Evolutionary conservation across 2,113 vertebrate genomes (phyloP), one percentile per base, ranked within the genome.

Genomic region (Archilochus colubris): DNA sequence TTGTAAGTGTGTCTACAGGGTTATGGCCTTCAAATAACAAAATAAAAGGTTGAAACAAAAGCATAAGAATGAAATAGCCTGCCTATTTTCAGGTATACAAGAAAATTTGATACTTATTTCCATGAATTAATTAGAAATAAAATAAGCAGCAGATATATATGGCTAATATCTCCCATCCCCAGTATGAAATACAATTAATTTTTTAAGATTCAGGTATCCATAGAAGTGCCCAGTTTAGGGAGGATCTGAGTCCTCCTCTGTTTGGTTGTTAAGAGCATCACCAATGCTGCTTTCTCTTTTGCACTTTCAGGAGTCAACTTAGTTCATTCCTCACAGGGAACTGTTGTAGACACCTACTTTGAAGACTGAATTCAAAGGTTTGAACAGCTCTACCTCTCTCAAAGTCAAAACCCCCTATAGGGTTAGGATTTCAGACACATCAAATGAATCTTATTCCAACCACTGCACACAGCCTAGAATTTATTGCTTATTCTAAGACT

Each of bases 341-440:
- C 40, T 15, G 44, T 25, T 63, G 46, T 12, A 72, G 48, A 44
- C 6, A 38, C 18, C 31, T 75, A 0, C 53, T 82, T 54, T 82
- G 87, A 95, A 87, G 78, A 43, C 8, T n/a, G 58, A 80, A 83
- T 91, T 87, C 61, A 92, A 79, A 89, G 23, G 10, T 54, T 68
- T 75, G 50, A 83, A 63, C 1, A 31, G 13, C 64, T 10, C 3
- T 72, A 30, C 23, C 4, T 73, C 25, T 63, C 31, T 46, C 68
- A 33, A 89, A 72, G n/a, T 20, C 18, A 79, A 79, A 82, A 12
- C 24, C 3, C 28, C 27, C 22, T 9, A n/a, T 72, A 40, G 36
- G 6, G 3, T 72, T 72, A 33, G 40, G 12, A 70, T 64, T 79
- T 89, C 67, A 79, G 51, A 43, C 21, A 25, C 1, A 7, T 36